phyloP scores from a whole-genome alignment of 1,140 invertebrate genomes.

The Agrypnia vestita region DNA sequence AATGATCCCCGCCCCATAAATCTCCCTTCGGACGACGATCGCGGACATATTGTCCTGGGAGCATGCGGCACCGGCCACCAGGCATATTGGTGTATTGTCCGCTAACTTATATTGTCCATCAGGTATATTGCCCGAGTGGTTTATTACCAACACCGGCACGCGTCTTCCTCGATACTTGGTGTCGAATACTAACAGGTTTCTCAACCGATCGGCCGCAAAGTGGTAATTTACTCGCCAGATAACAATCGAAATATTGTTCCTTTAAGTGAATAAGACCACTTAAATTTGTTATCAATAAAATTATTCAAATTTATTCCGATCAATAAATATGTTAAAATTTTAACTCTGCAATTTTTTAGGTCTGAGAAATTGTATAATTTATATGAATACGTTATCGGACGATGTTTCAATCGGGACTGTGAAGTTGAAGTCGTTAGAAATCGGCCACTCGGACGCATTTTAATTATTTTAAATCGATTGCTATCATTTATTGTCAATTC shows the following conservation, averaged over 20 bases:
- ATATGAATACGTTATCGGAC: too few relatives aligned
- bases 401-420: too few relatives aligned
- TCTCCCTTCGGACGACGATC: too few relatives aligned
- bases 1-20: too few relatives aligned
- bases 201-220: slow-evolving; percentile 3
- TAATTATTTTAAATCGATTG: too few relatives aligned
- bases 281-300: slow-evolving; percentile 12
- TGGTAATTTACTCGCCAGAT: slow-evolving; percentile 28
- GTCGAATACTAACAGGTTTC: slow-evolving; percentile 26
- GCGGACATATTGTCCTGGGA: too few relatives aligned
- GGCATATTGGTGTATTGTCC: neutral
- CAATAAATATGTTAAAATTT: neutral
- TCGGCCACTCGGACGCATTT: too few relatives aligned
- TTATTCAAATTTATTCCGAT: slow-evolving; percentile 26
- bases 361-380: too few relatives aligned
- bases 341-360: too few relatives aligned
- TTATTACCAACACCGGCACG: neutral
- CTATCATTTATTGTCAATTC: too few relatives aligned
- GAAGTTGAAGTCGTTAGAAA: too few relatives aligned
- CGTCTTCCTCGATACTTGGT: neutral
- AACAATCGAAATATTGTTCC: slow-evolving; percentile 28
- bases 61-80: neutral
- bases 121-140: neutral
- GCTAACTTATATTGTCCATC: slow-evolving; percentile 13
- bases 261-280: slow-evolving; percentile 31